A percentile compares a stretch with the other conserved stretches of the same genome.
These are phyloP conservation scores for Lipotes vexillifer DNA, from an alignment of 2,113 vertebrate species.

Conservation along the genomic window DNA sequence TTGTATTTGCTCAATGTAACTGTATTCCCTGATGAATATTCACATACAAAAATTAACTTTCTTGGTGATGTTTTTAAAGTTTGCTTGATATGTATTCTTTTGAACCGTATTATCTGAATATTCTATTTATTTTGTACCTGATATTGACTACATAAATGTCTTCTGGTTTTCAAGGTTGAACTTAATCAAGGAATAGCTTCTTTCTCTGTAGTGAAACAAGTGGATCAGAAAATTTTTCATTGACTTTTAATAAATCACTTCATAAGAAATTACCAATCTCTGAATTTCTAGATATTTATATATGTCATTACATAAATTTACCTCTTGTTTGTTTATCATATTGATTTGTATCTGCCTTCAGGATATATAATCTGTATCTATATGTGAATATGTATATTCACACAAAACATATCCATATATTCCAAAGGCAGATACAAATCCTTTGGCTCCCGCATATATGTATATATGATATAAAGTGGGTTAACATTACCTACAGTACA, in stretches of 20 bases:
- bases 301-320: not conserved
- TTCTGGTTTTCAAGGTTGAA: constrained; percentile 22
- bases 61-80: not conserved
- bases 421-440: not conserved
- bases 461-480: not conserved
- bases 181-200: not conserved
- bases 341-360: not conserved
- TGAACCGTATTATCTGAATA: not conserved
- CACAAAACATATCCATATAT: not conserved
- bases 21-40: not conserved
- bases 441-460: not conserved
- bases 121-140: not conserved
- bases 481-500: not conserved
- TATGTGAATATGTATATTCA: not conserved
- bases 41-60: not conserved
- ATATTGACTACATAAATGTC: not conserved
- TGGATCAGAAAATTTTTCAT: not conserved
- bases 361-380: not conserved
- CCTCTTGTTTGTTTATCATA: constrained; percentile 3
- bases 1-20: not conserved
- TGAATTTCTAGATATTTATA: not conserved
- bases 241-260: not conserved
- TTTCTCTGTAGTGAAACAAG: not conserved
- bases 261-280: not conserved
- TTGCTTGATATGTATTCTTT: not conserved